Base-by-base conservation (phyloP, 2,797 vertebrate species). In the Poecilia gillii region DNA sequence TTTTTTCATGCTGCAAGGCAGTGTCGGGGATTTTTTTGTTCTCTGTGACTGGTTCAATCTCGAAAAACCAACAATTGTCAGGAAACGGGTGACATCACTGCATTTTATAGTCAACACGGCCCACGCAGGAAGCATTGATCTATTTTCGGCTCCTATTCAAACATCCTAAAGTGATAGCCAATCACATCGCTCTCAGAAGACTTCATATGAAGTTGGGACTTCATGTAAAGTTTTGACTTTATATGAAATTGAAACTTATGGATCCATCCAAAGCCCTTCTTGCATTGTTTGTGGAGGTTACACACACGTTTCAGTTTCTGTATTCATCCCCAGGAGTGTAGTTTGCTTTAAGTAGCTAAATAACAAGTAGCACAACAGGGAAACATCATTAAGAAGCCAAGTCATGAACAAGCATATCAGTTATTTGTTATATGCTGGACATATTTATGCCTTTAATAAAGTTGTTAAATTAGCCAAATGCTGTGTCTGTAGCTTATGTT, bases 11-110 rank as follows among this genome's bases (percentile, higher is more conserved):
- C 46, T 64, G 3, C 28, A n/a, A 23, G 53, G 72, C 80, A n/a
- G 14, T 5, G 28, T 8, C 2, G 59, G 91, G 87, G 87, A 28
- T 77, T 94, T 90, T 80, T 46, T 89, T 79, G 76, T 81, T 46
- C 72, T 49, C 59, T 25, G 33, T 89, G 80, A 86, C 81, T 89
- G 81, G 82, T 79, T 53, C 31, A 36, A 72, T 81, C 79, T 81
- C 62, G 71, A 39, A 79, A 87, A 80, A 51, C 53, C 84, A 88
- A 92, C 91, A 92, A 91, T 93, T 9, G 6, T 36, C 84, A 89
- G 94, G 92, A 95, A 95, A 84, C 81, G n/a, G 81, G 81, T 95
- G 94, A 96, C 93, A 92, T 96, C 93, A 94, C 76, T 36, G 9
- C n/a, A 73, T 62, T 85, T 74, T 88, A 85, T 87, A 81, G 89